phyloP scores from a whole-genome alignment of 2,113 vertebrate species.

The Cavia aperea region DNA sequence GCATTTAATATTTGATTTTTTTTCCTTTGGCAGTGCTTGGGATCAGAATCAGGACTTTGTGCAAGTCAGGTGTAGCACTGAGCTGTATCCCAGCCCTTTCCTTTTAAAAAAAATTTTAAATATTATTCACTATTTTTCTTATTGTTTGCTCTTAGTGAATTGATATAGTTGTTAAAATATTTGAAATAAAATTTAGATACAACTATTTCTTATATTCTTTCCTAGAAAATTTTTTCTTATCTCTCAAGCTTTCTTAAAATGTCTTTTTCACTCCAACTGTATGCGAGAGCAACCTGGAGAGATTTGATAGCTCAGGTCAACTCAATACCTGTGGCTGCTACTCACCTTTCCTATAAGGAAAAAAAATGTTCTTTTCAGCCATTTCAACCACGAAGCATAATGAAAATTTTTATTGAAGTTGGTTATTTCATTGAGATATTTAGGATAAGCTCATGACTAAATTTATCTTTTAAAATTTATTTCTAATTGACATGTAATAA shows the following conservation, averaged over 20 bases:
- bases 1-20: background rate
- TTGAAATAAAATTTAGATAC: background rate
- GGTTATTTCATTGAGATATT: background rate
- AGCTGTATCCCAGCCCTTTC: background rate
- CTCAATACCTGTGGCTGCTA: too few species aligned
- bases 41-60: background rate
- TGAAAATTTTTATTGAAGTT: background rate
- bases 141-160: background rate
- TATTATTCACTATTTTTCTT: background rate
- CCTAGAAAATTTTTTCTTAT: background rate
- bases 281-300: too few species aligned
- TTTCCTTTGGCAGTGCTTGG: background rate
- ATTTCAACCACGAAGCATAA: background rate
- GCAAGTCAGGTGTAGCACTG: background rate
- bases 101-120: background rate
- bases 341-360: too few species aligned
- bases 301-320: too few species aligned
- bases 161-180: background rate
- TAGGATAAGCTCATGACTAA: background rate
- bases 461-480: background rate
- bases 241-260: background rate
- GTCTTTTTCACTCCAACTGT: background rate
- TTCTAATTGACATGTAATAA: background rate
- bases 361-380: background rate
- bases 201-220: background rate